phyloP scores from a whole-genome alignment of 2,797 vertebrate genomes.

The Ateles fusciceps region DNA sequence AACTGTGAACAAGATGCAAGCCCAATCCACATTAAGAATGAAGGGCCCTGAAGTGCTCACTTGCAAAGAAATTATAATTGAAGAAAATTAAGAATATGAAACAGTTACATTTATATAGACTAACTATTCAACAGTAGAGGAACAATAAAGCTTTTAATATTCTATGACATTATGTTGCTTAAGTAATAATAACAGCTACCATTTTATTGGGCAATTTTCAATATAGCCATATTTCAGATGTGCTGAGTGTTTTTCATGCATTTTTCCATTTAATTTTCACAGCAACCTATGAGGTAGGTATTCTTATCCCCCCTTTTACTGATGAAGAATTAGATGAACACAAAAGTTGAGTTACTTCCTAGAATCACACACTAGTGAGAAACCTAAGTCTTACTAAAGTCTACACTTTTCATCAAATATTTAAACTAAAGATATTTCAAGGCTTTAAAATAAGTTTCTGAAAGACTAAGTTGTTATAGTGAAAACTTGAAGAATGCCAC shows the following conservation, averaged over 20 bases:
- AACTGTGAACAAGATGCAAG: neutral
- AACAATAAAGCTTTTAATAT: conserved; percentile 24
- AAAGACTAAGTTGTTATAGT: neutral
- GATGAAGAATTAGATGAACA: neutral
- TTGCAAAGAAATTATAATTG: neutral
- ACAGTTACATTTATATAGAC: neutral
- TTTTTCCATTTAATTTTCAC: neutral
- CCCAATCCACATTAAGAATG: neutral
- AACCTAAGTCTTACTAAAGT: neutral
- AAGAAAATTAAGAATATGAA: neutral
- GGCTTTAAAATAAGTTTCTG: neutral
- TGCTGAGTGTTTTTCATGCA: neutral
- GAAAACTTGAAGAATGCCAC: neutral
- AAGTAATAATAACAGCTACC: neutral
- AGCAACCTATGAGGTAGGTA: neutral
- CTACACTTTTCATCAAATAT: neutral
- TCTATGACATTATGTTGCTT: neutral
- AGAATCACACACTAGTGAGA: neutral
- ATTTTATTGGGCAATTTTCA: neutral
- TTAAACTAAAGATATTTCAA: neutral
- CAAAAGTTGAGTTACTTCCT: neutral
- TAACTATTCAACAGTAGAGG: neutral
- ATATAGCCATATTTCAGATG: neutral
- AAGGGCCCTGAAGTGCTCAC: neutral
- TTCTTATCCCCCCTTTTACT: neutral